Percentiles rank a stretch among this genome's conserved stretches.
Conservation (phyloP, 2,113 vertebrate genomes). For the Trematocara macrostoma region DNA sequence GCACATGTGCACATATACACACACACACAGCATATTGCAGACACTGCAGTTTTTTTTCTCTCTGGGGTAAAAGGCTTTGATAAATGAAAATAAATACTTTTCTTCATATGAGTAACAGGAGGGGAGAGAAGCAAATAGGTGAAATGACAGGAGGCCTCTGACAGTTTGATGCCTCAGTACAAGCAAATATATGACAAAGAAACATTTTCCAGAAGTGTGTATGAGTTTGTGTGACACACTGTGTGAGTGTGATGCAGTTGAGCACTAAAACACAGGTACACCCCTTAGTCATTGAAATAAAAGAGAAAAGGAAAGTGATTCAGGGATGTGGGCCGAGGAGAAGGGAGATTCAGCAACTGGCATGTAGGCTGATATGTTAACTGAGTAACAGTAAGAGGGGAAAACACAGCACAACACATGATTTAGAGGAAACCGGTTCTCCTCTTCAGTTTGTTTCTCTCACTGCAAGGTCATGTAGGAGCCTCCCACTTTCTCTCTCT, state of each 20-base stretch:
- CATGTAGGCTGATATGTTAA: slow-evolving; percentile 21
- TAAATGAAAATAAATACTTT: slow-evolving; percentile 78
- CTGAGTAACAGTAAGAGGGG: slow-evolving; percentile 28
- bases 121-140: slow-evolving; percentile 14
- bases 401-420: slow-evolving; percentile 16
- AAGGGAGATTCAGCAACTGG: neutral
- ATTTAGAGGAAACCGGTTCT: slow-evolving; percentile 49
- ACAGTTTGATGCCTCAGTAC: slow-evolving; percentile 51
- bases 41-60: slow-evolving; percentile 59
- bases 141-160: slow-evolving; percentile 45
- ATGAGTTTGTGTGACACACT: neutral
- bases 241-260: slow-evolving; percentile 11
- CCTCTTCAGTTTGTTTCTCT: slow-evolving; percentile 35
- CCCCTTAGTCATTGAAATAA: slow-evolving; percentile 15
- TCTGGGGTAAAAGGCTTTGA: slow-evolving; percentile 67
- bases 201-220: neutral
- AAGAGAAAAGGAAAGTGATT: slow-evolving; percentile 2
- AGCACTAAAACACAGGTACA: slow-evolving; percentile 3
- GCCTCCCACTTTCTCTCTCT: slow-evolving; percentile 22
- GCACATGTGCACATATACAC: slow-evolving; percentile 10
- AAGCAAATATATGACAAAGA: slow-evolving; percentile 29
- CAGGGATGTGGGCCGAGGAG: neutral
- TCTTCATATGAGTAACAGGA: slow-evolving; percentile 55
- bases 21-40: slow-evolving; percentile 43
- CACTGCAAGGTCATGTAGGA: slow-evolving; percentile 52